Percentiles rank a stretch among this genome's conserved stretches.
These are phyloP conservation scores for Drosophila pectinifera DNA, from an alignment of 1,140 invertebrate genomes.

Conservation along the genomic window DNA sequence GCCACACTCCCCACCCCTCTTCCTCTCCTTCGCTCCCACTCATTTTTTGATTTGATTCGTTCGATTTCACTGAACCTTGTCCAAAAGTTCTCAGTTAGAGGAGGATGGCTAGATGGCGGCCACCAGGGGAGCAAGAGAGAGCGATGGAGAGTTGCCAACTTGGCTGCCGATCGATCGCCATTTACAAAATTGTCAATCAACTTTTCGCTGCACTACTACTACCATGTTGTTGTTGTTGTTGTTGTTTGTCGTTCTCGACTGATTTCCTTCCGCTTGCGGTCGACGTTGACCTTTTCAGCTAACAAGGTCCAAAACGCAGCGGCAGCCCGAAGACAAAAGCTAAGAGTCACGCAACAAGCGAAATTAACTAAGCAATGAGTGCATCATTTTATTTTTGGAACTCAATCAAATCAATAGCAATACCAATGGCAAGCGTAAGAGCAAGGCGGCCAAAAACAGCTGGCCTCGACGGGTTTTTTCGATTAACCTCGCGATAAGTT, in stretches of 20 bases:
- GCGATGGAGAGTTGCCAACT: conserved; percentile 36
- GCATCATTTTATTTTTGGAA: conserved; percentile 80
- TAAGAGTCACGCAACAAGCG: conserved; percentile 68
- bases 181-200: conserved; percentile 67
- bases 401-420: conserved; percentile 75
- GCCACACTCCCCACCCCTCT: background rate
- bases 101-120: conserved; percentile 9
- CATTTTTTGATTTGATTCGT: conserved; percentile 12
- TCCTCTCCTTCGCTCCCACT: background rate
- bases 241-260: conserved; percentile 33
- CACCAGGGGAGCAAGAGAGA: conserved; percentile 7
- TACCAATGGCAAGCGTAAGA: conserved; percentile 19
- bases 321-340: conserved; percentile 37
- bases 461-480: conserved; percentile 22
- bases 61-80: conserved; percentile 23
- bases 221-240: conserved; percentile 20
- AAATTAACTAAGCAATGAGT: conserved; percentile 58
- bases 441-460: conserved; percentile 22
- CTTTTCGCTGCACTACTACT: conserved; percentile 39
- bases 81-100: conserved; percentile 42
- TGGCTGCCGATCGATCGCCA: conserved; percentile 37
- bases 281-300: conserved; percentile 62
- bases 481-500: conserved; percentile 19
- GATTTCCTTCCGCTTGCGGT: conserved; percentile 67
- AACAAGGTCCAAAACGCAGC: conserved; percentile 35